These are phyloP conservation scores for Nycticebus coucang DNA, from an alignment of 2,113 vertebrate genomes.

Conservation along the genomic window DNA sequence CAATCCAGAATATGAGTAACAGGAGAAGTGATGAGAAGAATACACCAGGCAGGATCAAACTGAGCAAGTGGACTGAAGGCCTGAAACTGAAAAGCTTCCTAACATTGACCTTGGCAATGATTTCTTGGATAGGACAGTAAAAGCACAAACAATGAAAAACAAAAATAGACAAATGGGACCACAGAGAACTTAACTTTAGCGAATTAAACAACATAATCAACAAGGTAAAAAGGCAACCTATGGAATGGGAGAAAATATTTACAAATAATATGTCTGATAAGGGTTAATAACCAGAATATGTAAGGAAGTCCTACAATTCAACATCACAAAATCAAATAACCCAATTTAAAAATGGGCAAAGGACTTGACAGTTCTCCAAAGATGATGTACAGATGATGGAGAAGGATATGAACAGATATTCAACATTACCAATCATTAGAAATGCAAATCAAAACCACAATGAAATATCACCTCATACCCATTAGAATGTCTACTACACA, in stretches of 20 bases:
- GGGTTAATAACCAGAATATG: not conserved
- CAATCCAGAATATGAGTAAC: not conserved
- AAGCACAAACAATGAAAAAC: conserved; percentile 6
- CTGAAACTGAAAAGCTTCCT: not conserved
- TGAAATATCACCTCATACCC: not conserved
- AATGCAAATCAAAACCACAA: not conserved
- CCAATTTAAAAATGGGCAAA: not conserved
- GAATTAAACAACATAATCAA: not conserved
- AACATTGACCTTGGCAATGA: not conserved
- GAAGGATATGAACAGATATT: not conserved
- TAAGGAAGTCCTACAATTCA: not conserved
- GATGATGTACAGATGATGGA: not conserved
- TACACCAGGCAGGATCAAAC: not conserved
- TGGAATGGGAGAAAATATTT: not conserved
- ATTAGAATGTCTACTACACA: not conserved
- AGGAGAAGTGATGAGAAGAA: not conserved
- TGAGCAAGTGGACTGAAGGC: not conserved
- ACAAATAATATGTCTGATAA: not conserved
- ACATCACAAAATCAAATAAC: not conserved
- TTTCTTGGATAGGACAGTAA: conserved; percentile 1
- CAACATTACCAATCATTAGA: not conserved
- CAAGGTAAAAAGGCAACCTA: not conserved
- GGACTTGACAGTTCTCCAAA: not conserved
- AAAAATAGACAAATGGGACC: not conserved
- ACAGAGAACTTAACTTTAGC: not conserved